Base-by-base conservation (phyloP, 2,888 invertebrate species). In the Zele albiditarsus region DNA sequence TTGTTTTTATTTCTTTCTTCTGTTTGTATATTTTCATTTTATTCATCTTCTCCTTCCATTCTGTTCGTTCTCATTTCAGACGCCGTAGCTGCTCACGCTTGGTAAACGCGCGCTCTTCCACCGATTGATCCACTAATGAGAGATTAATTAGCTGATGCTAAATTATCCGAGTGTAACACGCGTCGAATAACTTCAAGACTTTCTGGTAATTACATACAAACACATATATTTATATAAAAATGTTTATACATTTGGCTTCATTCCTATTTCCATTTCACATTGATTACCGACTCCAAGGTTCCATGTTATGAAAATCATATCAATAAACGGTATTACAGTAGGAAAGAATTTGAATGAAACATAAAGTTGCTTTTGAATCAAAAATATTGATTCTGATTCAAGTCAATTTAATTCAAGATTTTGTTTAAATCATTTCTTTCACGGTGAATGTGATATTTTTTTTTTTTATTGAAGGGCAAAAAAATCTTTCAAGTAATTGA, bases 121-220 rank as follows among this genome's bases (percentile, higher is more conserved):
- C 74, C 75, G 69, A 77, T 76, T 75, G 74, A 77, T 80, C 77
- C 82, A 75, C 81, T 85, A 85, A 85, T 83, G 84, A 85, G 86
- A 82, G 82, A 81, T 82, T 86, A 86, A 85, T 85, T 85, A 83
- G 82, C 82, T 80, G 80, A 76, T 77, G 82, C 74, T 80, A 81
- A 85, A 82, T 82, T 82, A 76, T 78, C 73, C 80, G 78, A 73
- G 53, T 69, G 74, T 72, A 72, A 74, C 53, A 70, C 73, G 65
- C 70, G 75, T 66, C 73, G 72, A 63, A 71, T 66, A 74, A 67
- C 58, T 65, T 71, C 65, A 63, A 20, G 46, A 60, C 46, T 53
- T 53, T 53, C 53, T n/a, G n/a, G 8, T 71, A 42, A 66, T 66
- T 74, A 70, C 27, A n/a, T n/a, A 70, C 65, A 42, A 70, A 57